Evolutionary conservation across 2,888 invertebrate genomes (phyloP), one percentile per base, ranked within the genome.

Genomic region (Torymus texanus): DNA sequence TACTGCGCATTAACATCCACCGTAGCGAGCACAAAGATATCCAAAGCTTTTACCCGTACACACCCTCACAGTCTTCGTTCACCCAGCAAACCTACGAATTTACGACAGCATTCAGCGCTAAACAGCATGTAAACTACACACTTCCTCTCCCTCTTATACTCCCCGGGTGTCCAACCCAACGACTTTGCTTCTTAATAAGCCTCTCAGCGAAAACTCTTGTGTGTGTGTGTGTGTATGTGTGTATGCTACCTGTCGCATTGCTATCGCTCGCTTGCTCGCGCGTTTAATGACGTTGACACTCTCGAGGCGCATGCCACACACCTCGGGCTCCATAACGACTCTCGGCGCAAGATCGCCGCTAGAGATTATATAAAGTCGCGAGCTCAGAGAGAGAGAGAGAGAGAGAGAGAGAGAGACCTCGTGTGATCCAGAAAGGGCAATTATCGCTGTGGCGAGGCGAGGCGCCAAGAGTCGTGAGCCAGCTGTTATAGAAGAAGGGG

Each of bases 381-480:
- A 65, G 8, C 59, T 71, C 11, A 14, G 50, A 50, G 29, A 16
- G 50, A 71, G 13, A 10, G 21, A 10, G n/a, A 71, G 13, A 10
- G 21, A 10, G n/a, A 71, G n/a, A 14, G 50, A 50, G 29, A 16
- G 50, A 71, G 13, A 10, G 21, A 10, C 24, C 12, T 13, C 77
- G 74, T 67, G 78, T 84, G 86, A 87, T 88, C 87, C 87, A 85
- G 86, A 88, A 87, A 87, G 84, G 86, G 77, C 76, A 80, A 77
- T 80, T 80, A 80, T 80, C 80, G 73, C 53, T 3, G 83, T 81
- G 83, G 84, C 83, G 83, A 85, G 86, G 84, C 84, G 84, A 87
- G 87, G 88, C 87, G 87, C 86, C 86, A 86, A 63, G 41, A 85
- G 83, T 89, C 89, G 89, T 89, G 89, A 88, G 88, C 82, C 85